These are phyloP conservation scores for Artemia franciscana DNA, from an alignment of 1,140 invertebrate species.

Conservation along the genomic window DNA sequence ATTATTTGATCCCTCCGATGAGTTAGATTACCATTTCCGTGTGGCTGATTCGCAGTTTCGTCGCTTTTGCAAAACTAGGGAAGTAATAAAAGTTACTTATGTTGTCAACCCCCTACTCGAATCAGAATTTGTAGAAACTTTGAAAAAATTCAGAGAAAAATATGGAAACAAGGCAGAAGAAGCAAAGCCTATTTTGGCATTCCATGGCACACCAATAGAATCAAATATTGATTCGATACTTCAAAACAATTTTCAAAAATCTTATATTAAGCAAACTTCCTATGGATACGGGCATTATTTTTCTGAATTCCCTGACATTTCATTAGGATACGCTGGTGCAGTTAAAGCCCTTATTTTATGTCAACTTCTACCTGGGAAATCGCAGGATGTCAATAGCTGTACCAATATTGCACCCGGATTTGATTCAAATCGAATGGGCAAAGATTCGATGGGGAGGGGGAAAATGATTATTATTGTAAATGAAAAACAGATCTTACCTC, in stretches of 20 bases:
- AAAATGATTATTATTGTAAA: conserved; percentile 5
- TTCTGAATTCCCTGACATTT: conserved; percentile 3
- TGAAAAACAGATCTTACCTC: conserved; percentile 4
- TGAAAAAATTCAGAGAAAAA: background rate
- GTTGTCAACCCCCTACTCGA: background rate
- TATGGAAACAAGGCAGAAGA: background rate
- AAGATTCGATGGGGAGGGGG: background rate
- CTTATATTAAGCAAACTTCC: background rate
- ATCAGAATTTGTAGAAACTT: background rate
- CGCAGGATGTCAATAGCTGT: background rate
- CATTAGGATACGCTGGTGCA: background rate
- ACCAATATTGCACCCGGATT: background rate
- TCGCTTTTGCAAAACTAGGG: background rate
- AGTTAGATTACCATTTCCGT: background rate
- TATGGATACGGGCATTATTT: conserved; percentile 6
- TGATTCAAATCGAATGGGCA: background rate
- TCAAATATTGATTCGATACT: conserved; percentile 7
- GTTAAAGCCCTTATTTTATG: conserved; percentile 2
- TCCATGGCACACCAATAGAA: conserved; percentile 4
- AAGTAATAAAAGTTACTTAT: background rate
- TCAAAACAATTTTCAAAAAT: background rate
- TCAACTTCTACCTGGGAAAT: conserved; percentile 3
- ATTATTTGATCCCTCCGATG: conserved; percentile 1
- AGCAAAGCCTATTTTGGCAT: background rate
- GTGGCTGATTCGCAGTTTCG: conserved; percentile 1